Percentiles rank a stretch among this genome's conserved stretches.
Evolutionary conservation across 2,113 vertebrate genomes (phyloP).

Genomic region (Bos javanicus): DNA sequence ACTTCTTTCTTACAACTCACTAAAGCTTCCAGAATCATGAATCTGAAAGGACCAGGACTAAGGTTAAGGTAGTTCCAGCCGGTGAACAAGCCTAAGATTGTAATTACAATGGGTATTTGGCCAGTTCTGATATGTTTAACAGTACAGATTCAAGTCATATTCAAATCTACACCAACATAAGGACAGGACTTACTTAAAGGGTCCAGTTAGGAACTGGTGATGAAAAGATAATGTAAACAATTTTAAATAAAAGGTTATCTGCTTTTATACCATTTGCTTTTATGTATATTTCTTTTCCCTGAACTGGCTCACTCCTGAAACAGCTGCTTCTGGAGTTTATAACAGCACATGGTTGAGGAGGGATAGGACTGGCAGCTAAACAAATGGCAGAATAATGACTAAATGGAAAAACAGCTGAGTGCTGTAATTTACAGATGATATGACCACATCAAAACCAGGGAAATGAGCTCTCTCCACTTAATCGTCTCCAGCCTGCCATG

Average conservation of each 20-base stretch:
- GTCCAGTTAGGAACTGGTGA: conserved; percentile 66
- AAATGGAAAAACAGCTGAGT: conserved; percentile 56
- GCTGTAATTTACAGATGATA: conserved; percentile 68
- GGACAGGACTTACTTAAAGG: conserved; percentile 66
- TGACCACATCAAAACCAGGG: conserved; percentile 45
- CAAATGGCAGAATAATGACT: conserved; percentile 69
- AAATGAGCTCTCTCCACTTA: conserved; percentile 62
- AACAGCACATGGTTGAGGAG: conserved; percentile 54
- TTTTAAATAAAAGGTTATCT: conserved; percentile 74
- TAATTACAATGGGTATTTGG: conserved; percentile 45
- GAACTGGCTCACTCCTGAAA: conserved; percentile 52
- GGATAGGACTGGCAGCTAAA: conserved; percentile 48
- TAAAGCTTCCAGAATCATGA: not conserved
- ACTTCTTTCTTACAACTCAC: not conserved
- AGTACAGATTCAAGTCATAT: conserved; percentile 63
- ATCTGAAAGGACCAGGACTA: not conserved
- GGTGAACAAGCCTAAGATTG: conserved; percentile 34
- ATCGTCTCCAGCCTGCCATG: conserved; percentile 49
- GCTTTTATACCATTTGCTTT: conserved; percentile 72
- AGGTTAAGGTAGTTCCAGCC: not conserved
- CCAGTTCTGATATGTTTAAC: conserved; percentile 27
- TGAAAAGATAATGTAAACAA: conserved; percentile 66
- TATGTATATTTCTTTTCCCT: conserved; percentile 62
- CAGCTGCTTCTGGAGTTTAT: conserved; percentile 70
- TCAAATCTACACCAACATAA: conserved; percentile 61